These are phyloP conservation scores for Bombus confusus DNA, from an alignment of 1,140 invertebrate species.

Conservation along the genomic window DNA sequence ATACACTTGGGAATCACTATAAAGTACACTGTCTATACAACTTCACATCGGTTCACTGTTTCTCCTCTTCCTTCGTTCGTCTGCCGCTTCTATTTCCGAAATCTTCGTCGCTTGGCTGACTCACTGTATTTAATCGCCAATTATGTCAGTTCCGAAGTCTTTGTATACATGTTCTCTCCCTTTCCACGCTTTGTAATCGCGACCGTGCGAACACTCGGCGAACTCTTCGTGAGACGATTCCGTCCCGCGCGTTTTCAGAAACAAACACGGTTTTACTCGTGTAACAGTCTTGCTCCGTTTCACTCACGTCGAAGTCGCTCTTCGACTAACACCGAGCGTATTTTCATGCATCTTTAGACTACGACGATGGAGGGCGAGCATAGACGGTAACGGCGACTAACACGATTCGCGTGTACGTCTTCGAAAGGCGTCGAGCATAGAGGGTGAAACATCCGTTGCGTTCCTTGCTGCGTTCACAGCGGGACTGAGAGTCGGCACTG, in stretches of 20 bases:
- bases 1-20: conserved; percentile 9
- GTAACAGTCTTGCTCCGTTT: not conserved
- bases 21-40: conserved; percentile 15
- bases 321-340: not conserved
- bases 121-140: not conserved
- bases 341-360: not conserved
- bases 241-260: too few species aligned
- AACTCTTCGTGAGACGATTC: too few species aligned
- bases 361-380: rapidly evolving
- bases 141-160: not conserved
- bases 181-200: too few species aligned
- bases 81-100: not conserved
- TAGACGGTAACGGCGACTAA: not conserved
- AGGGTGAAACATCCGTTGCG: conserved; percentile 71
- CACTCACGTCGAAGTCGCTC: not conserved
- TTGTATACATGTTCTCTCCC: too few species aligned
- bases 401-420: conserved; percentile 26
- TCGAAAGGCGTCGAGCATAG: conserved; percentile 34
- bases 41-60: conserved; percentile 27
- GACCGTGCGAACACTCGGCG: too few species aligned
- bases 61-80: not conserved
- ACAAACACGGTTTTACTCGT: not conserved
- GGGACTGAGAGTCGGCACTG: conserved; percentile 77
- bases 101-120: too few species aligned
- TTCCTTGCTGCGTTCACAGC: conserved; percentile 82